Conservation (phyloP, 1,140 invertebrate genomes). For the Drosophila sucinea region DNA sequence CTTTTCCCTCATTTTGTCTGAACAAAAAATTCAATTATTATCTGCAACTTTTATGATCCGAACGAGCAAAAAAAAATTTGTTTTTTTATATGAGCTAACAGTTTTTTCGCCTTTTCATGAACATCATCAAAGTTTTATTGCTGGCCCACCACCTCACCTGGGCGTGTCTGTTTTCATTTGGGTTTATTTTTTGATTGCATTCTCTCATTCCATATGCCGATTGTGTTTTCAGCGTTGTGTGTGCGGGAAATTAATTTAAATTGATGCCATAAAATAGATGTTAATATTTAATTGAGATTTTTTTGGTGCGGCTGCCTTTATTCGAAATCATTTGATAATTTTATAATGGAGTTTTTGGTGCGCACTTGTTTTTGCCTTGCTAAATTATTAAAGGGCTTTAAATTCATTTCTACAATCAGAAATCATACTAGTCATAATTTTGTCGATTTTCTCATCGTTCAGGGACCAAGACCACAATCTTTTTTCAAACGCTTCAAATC, state of each 20-base stretch:
- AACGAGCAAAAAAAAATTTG: slow-evolving; percentile 31
- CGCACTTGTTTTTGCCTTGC: not conserved
- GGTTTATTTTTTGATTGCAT: slow-evolving; percentile 51
- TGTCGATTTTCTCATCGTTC: no score
- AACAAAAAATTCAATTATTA: slow-evolving; percentile 71
- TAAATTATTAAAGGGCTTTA: not conserved
- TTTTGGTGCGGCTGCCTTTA: not conserved
- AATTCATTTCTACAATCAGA: not conserved
- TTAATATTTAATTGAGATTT: slow-evolving; percentile 59
- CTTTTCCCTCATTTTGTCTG: slow-evolving; percentile 21
- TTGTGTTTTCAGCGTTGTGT: slow-evolving; percentile 49
- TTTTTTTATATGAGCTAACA: slow-evolving; percentile 35
- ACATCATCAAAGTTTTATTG: slow-evolving; percentile 22
- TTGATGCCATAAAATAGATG: slow-evolving; percentile 54
- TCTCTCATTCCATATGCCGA: slow-evolving; percentile 56
- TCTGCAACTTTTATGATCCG: slow-evolving; percentile 48
- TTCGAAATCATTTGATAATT: slow-evolving; percentile 52
- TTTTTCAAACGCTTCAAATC: no score
- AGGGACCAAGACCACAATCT: no score
- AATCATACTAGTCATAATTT: no score
- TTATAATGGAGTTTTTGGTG: slow-evolving; percentile 4
- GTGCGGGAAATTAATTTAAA: slow-evolving; percentile 65
- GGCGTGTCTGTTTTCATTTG: slow-evolving; percentile 33
- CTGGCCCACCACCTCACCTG: slow-evolving; percentile 7
- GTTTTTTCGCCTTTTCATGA: not conserved